Evolutionary conservation across 2,888 invertebrate species (phyloP).

Genomic region (Lepetodrilus schrolli): DNA sequence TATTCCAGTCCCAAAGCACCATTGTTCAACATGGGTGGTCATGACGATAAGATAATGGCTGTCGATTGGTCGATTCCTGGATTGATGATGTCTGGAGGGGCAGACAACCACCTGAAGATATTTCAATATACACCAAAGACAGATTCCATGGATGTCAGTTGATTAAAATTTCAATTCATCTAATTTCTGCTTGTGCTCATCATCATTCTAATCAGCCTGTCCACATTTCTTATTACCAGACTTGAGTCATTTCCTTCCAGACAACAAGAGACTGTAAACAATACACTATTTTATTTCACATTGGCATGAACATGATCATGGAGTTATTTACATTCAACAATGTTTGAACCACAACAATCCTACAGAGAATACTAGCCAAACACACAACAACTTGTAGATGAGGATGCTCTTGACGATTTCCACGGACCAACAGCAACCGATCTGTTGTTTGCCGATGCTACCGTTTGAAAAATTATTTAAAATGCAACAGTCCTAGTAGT

Average conservation of each 20-base stretch:
- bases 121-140: conserved; percentile 57
- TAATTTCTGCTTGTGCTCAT: too few species aligned
- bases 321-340: background rate
- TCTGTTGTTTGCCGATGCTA: too few species aligned
- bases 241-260: too few species aligned
- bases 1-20: conserved; percentile 89
- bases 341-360: background rate
- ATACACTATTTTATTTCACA: conserved; percentile 23
- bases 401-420: too few species aligned
- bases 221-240: too few species aligned
- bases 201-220: too few species aligned
- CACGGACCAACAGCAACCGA: too few species aligned
- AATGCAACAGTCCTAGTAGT: too few species aligned
- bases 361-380: too few species aligned
- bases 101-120: conserved; percentile 91
- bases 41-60: conserved; percentile 88
- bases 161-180: background rate
- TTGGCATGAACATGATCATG: background rate
- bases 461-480: too few species aligned
- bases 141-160: conserved; percentile 6
- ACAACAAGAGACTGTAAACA: too few species aligned
- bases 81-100: conserved; percentile 91
- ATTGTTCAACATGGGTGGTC: conserved; percentile 92
- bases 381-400: too few species aligned
- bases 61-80: conserved; percentile 94